Evolutionary conservation across 2,888 invertebrate genomes (phyloP), one percentile per base, ranked within the genome.

Genomic region (Pollenia angustigena): DNA sequence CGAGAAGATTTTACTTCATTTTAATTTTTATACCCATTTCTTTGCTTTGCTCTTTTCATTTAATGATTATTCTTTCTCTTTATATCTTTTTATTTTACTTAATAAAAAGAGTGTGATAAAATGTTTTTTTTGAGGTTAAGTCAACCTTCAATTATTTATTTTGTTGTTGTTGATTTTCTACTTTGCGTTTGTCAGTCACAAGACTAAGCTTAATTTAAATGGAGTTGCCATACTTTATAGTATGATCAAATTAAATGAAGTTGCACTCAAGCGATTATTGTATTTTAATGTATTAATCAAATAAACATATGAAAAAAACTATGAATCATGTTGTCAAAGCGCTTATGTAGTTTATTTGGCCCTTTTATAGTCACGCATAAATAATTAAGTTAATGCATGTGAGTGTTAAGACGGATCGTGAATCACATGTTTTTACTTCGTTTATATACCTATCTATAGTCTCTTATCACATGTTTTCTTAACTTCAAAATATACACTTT

Each of bases 391-490:
- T 52, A 11, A 60, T 58, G 42, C 58, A 72, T 68, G 85, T 81
- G 72, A 79, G 62, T 68, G 69, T 50, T 52, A 86, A 32, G 32
- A 32, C 6, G 32, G 32, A 0, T 32, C 32, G 18, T 81, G 87
- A 90, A 90, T 91, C 91, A 91, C 91, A 91, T 91, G 91, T 88
- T 89, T 75, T 52, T 85, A 74, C 79, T 82, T 76, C 74, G 81
- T 80, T 62, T 68, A 52, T 87, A 88, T 87, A 89, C 58, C 85
- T 76, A 89, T 62, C 85, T 76, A 64, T 46, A 60, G 48, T 18
- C 9, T 9, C 14, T 72, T 83, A 88, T 87, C 88, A 88, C 87
- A 87, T 88, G 87, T 52, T 76, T 85, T 78, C 46, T 83, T 69
- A 66, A 16, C 7, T 69, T 68, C 42, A 71, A 32, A 76, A 54